Evolutionary conservation across 2,113 vertebrate genomes (phyloP).

Genomic region (Datnioides undecimradiatus): DNA sequence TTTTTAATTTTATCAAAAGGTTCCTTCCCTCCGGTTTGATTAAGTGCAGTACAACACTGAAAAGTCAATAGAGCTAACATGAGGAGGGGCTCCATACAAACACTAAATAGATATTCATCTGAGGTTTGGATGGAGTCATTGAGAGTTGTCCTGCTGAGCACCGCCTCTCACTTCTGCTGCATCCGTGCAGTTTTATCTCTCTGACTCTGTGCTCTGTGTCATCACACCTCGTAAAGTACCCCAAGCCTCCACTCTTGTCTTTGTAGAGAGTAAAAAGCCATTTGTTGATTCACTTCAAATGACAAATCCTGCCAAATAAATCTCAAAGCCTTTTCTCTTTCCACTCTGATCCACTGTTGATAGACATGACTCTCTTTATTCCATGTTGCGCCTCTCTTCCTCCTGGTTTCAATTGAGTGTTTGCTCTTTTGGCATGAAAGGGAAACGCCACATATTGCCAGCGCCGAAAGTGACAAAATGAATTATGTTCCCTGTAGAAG

Average conservation of each 20-base stretch:
- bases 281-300: slow-evolving; percentile 34
- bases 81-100: not conserved
- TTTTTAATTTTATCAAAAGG: no score
- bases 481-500: slow-evolving; percentile 12
- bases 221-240: slow-evolving; percentile 33
- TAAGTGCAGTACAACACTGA: no score
- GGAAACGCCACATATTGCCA: slow-evolving; percentile 45
- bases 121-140: not conserved
- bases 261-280: not conserved
- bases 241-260: not conserved
- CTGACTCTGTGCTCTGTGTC: not conserved
- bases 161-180: not conserved
- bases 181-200: not conserved
- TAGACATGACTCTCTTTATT: slow-evolving; percentile 19
- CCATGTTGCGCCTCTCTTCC: slow-evolving; percentile 20
- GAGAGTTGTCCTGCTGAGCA: not conserved
- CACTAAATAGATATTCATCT: not conserved
- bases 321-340: slow-evolving; percentile 21
- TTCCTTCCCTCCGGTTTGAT: no score
- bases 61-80: not conserved
- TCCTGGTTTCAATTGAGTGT: slow-evolving; percentile 65
- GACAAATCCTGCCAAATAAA: slow-evolving; percentile 17
- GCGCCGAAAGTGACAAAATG: slow-evolving; percentile 20
- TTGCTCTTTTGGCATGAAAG: slow-evolving; percentile 33
- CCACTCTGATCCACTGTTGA: slow-evolving; percentile 37